Base-by-base conservation (phyloP, 2,113 vertebrate species). In the Spea bombifrons region DNA sequence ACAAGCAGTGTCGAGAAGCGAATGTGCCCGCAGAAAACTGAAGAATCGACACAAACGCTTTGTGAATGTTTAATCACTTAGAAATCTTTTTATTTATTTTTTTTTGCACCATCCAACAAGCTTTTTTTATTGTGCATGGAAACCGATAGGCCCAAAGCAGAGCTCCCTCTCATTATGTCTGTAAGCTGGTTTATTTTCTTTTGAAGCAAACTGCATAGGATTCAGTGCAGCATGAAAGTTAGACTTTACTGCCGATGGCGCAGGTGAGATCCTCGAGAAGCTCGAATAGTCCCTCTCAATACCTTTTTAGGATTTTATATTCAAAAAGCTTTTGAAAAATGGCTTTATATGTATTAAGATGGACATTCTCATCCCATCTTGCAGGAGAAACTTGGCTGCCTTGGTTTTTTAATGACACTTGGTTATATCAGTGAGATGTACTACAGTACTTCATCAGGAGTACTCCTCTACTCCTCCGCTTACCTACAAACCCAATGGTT, bases 1-100 rank as follows among this genome's bases (percentile, higher is more conserved):
- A 50, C 12, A 55, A 30, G 59, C 8, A 64, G 3, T 48, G 8
- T 45, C 44, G 73, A 66, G 17, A 50, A 66, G 63, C 43, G 13
- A 66, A 12, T 52, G 16, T 47, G 15, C 59, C 46, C 55, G 17
- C 2, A 63, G n/a, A 43, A 49, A 66, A 75, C 44, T 44, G 30
- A 61, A 66, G 47, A 52, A 75, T 50, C 16, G 48, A 66, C 74
- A 55, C 12, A 49, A 48, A 55, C 15, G 49, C 49, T 52, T 66
- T 55, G 74, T 75, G 64, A 75, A 53, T 55, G 74, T 46, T 66
- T 53, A 75, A 75, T 53, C 45, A 3, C 6, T 52, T 66, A 44
- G 63, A 47, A 66, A 66, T 66, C 61, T 53, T 17, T 53, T 75
- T n/a, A n/a, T n/a, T n/a, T n/a, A n/a, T n/a, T n/a, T 30, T 66